Percentiles rank a stretch among this genome's conserved stretches.
Conservation (phyloP, 2,113 vertebrate genomes). For the human region DNA sequence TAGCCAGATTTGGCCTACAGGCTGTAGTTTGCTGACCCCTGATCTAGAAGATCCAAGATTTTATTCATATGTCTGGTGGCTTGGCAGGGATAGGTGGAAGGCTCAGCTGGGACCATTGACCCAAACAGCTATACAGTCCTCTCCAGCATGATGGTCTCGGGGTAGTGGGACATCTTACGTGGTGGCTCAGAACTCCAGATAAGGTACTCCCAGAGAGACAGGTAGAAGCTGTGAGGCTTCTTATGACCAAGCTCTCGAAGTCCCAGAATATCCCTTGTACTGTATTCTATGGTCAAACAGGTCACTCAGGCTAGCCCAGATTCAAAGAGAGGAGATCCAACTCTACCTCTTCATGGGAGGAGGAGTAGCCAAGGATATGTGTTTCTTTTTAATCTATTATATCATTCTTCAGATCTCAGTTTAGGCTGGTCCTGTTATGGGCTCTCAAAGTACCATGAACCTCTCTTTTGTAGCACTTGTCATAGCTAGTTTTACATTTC, state of each 20-base stretch:
- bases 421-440: not conserved
- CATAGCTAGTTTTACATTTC: not conserved
- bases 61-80: not conserved
- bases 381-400: not conserved
- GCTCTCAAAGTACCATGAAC: not conserved
- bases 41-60: not conserved
- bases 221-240: not conserved
- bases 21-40: not conserved
- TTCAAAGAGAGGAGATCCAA: not conserved
- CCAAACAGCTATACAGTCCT: not conserved
- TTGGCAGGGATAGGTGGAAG: not conserved
- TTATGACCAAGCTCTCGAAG: not conserved
- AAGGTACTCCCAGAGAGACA: not conserved
- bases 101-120: not conserved
- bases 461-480: not conserved
- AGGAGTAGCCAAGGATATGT: not conserved
- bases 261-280: not conserved
- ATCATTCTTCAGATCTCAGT: conserved; percentile 15
- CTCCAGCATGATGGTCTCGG: not conserved
- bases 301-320: not conserved
- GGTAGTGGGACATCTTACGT: not conserved
- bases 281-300: not conserved
- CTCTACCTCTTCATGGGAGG: not conserved
- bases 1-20: conserved; percentile 10
- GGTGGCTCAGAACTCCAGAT: not conserved